These are phyloP conservation scores for Apodemus agrarius DNA, from an alignment of 2,797 vertebrate genomes.

Conservation along the genomic window DNA sequence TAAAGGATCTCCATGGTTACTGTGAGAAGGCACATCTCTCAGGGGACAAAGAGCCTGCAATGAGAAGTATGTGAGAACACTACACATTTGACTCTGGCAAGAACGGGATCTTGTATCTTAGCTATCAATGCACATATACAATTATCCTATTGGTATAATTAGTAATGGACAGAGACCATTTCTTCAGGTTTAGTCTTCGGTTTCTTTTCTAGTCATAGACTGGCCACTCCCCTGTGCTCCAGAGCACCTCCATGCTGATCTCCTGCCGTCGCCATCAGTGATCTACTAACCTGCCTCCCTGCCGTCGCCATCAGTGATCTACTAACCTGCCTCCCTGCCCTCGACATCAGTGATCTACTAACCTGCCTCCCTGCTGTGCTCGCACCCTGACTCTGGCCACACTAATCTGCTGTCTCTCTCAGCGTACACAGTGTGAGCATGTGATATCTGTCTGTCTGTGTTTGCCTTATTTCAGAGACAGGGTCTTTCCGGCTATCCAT, in stretches of 20 bases:
- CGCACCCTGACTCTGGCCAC: too few species aligned
- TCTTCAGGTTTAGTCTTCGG: neutral
- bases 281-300: neutral
- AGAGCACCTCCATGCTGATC: neutral
- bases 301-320: neutral
- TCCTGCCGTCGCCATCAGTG: neutral
- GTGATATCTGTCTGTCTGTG: neutral
- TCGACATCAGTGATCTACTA: neutral
- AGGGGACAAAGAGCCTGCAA: conserved; percentile 95
- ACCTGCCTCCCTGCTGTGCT: neutral
- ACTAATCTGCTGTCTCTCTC: neutral
- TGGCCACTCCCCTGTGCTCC: fast-evolving
- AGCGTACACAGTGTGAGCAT: neutral
- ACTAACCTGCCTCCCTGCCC: neutral
- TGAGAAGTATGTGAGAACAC: conserved; percentile 17
- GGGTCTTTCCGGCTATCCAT: neutral
- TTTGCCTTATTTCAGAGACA: neutral
- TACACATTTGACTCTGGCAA: neutral
- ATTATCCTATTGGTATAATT: neutral
- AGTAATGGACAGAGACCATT: neutral
- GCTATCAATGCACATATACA: neutral
- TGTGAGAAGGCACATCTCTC: conserved; percentile 95
- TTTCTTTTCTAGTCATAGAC: neutral
- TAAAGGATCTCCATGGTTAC: conserved; percentile 96
- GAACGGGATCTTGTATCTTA: neutral